Evolutionary conservation across 2,888 invertebrate genomes (phyloP), one percentile per base, ranked within the genome.

Genomic region (Xylota sylvarum): DNA sequence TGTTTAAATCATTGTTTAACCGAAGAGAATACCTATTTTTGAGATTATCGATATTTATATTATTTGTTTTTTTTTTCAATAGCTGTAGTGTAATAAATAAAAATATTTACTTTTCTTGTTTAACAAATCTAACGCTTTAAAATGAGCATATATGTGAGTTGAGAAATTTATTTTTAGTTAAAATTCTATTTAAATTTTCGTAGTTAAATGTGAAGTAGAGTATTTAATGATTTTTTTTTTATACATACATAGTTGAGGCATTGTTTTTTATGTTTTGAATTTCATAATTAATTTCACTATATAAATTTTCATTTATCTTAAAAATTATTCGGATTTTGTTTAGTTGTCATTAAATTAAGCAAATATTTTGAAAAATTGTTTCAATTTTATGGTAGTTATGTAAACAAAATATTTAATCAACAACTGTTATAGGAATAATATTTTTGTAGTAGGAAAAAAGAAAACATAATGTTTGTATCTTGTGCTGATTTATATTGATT

Each of bases 121-220:
- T 46, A 46, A 62, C 23, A 62, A 62, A 58, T 48, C 23, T 27
- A 73, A 52, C 73, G 43, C 67, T 43, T 76, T 65, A 48, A 72
- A 82, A 58, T 77, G 32, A 72, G 40, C 35, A 48, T 48, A 43
- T 72, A 64, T 19, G 50, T 76, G 67, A 77, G 50, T 77, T 23
- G n/a, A 82, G 56, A 65, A 72, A 32, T 65, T 67, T 67, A 60
- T 83, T 67, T 83, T 65, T 72, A 77, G 46, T 67, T 78, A 37
- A 52, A 67, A 52, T 65, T 43, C 65, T 72, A 82, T 77, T 81
- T 14, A 64, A 84, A 50, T 40, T 19, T 82, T 77, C 58, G 32
- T 74, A 74, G 73, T 69, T 73, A 43, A 74, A 58, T 83, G 73
- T 79, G 73, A 79, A 84, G 32, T 74, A 78, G 78, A 78, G 56